phyloP scores from a whole-genome alignment of 1,140 invertebrate genomes.

The Drosophila nikananu region DNA sequence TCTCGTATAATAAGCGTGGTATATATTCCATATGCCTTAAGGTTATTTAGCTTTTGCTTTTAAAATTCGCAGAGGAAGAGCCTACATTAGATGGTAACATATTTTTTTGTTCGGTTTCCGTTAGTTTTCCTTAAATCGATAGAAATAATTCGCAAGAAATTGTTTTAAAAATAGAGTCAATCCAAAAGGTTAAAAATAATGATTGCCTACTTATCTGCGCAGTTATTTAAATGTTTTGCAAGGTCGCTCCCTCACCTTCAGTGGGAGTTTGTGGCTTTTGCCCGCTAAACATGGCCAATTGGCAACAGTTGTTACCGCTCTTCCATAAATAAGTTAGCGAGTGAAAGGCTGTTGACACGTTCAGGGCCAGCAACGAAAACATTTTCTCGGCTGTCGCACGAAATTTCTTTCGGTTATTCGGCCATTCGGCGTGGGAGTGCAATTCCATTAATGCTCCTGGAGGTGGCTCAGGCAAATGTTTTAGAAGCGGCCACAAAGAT shows the following conservation, averaged over 20 bases:
- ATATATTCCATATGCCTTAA: not conserved
- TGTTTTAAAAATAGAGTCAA: not conserved
- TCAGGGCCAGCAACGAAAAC: slow-evolving; percentile 8
- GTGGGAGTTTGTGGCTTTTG: not conserved
- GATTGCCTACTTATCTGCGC: slow-evolving; percentile 31
- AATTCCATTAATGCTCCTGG: slow-evolving; percentile 29
- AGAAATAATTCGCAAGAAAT: not conserved
- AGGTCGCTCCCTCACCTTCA: not conserved
- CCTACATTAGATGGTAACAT: no score
- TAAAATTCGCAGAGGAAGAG: not conserved
- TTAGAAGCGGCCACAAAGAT: not conserved
- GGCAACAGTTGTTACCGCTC: slow-evolving; percentile 25
- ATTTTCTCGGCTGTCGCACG: slow-evolving; percentile 17
- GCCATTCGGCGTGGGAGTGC: slow-evolving; percentile 22
- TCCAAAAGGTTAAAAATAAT: not conserved
- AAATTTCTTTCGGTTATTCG: not conserved
- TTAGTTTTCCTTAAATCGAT: not conserved
- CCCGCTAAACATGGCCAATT: slow-evolving; percentile 7
- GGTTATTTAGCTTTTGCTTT: not conserved
- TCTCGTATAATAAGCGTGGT: no score
- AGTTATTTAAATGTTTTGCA: not conserved
- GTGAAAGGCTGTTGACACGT: slow-evolving; percentile 16
- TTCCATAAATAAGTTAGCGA: slow-evolving; percentile 34
- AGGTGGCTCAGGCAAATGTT: slow-evolving; percentile 11
- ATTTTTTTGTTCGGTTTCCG: not conserved